Percentiles rank a stretch among this genome's conserved stretches.
phyloP scores from a whole-genome alignment of 2,113 vertebrate genomes.

The Bagarius yarrelli region DNA sequence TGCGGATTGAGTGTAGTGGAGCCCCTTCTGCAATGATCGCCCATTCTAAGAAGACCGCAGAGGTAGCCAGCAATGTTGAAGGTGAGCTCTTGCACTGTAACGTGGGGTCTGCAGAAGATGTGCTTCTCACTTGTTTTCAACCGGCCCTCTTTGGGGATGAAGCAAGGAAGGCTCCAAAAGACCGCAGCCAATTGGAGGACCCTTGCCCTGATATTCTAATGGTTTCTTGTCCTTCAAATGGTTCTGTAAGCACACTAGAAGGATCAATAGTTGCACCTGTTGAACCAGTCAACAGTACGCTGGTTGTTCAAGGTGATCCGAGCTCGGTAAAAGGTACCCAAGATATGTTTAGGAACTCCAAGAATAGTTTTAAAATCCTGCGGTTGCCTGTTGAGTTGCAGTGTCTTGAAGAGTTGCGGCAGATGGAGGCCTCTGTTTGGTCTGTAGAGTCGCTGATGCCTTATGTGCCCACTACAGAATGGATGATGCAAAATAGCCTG shows the following conservation, averaged over 20 bases:
- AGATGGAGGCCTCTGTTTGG: conserved; percentile 68
- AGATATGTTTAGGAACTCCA: conserved; percentile 7
- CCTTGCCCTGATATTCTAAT: conserved; percentile 64
- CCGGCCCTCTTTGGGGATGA: conserved; percentile 18
- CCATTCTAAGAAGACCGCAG: conserved; percentile 57
- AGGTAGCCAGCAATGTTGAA: conserved; percentile 57
- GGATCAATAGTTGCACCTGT: conserved; percentile 6
- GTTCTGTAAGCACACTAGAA: conserved; percentile 22
- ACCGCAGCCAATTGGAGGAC: conserved; percentile 25
- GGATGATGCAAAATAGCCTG: conserved; percentile 38
- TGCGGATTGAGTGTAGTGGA: conserved; percentile 66
- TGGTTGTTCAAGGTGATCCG: not conserved
- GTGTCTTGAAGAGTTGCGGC: conserved; percentile 62
- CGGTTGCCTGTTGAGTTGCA: conserved; percentile 60
- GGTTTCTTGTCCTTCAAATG: conserved; percentile 16
- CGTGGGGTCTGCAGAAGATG: conserved; percentile 43
- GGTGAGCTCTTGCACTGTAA: conserved; percentile 59
- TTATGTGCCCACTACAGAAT: conserved; percentile 55
- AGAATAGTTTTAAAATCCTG: conserved; percentile 56
- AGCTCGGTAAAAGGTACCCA: conserved; percentile 9
- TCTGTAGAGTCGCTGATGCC: conserved; percentile 61
- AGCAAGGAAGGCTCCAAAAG: not conserved
- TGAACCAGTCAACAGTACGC: not conserved
- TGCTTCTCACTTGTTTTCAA: conserved; percentile 33
- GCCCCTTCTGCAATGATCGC: conserved; percentile 56